Evolutionary conservation across 2,888 invertebrate species (phyloP), one percentile per base, ranked within the genome.

Genomic region (Drosophila recens): DNA sequence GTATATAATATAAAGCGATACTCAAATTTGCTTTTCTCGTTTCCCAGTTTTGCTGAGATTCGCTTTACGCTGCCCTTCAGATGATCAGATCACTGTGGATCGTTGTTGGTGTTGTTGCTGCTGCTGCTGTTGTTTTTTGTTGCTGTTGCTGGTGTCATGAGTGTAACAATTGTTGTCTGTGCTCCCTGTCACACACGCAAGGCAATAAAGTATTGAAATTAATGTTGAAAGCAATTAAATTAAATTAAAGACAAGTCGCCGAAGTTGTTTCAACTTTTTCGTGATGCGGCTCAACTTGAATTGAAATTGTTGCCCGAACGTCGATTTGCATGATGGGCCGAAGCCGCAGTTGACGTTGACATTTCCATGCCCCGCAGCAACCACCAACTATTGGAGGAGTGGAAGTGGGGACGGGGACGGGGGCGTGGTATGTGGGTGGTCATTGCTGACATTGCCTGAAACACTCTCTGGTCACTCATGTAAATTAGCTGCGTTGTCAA

Each of bases 401-500:
- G 23, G 15, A 23, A 5, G 9, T 3, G 3, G n/a, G 17, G 11
- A 30, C 17, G 0, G 33, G 9, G 40, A 1, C 1, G 33, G 13
- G 4, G 36, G 36, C 1, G n/a, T 48, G 45, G 6, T 11, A 8
- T 9, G 40, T 15, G 6, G 17, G 42, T 58, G 61, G 74, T 52
- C 63, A 57, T 27, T 52, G 80, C 61, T 78, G 79, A 64, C 75
- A 69, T 69, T 58, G 77, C 70, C 64, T 52, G 76, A 49, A 72
- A 59, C 49, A 33, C 49, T 33, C 70, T 61, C 53, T 43, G 82
- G 72, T 73, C 81, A 75, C 82, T 87, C 85, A 85, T 85, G 85
- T 83, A 86, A 86, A 86, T 86, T 86, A 86, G 85, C 86, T 77
- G 83, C 80, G 85, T 82, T 89, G 88, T 88, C 89, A 89, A 89